A percentile compares a stretch with the other conserved stretches of the same genome.
Conservation (phyloP, 2,888 invertebrate genomes). For the Clanis bilineata region DNA sequence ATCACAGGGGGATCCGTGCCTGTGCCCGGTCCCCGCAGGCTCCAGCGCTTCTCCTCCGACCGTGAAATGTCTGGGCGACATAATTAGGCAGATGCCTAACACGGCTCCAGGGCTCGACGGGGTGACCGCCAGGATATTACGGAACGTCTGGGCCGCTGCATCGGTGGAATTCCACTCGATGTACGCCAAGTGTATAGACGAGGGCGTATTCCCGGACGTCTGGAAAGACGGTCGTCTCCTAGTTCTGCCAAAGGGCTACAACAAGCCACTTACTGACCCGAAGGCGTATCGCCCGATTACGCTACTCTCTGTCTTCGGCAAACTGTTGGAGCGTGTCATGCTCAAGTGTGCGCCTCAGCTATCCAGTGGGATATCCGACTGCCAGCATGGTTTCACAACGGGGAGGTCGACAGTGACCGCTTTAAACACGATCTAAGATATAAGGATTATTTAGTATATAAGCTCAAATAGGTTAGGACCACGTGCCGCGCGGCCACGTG, state of each 20-base stretch:
- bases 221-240: too few relatives aligned
- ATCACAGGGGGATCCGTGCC: constrained; percentile 29
- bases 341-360: constrained; percentile 29
- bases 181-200: too few relatives aligned
- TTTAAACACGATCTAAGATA: too few relatives aligned
- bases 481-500: too few relatives aligned
- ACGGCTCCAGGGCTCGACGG: constrained; percentile 38
- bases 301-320: constrained; percentile 36
- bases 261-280: too few relatives aligned
- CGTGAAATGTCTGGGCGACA: constrained; percentile 9
- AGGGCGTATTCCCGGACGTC: too few relatives aligned
- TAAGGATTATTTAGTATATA: too few relatives aligned
- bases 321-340: constrained; percentile 37
- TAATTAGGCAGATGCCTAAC: constrained; percentile 30
- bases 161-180: too few relatives aligned
- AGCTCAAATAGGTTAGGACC: not conserved
- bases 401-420: constrained; percentile 37
- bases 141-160: constrained; percentile 27
- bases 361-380: constrained; percentile 16
- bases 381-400: constrained; percentile 41
- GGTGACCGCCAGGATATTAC: constrained; percentile 29
- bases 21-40: constrained; percentile 29
- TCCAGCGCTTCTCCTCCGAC: constrained; percentile 22
- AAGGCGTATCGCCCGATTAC: constrained; percentile 40
- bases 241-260: too few relatives aligned